A percentile compares a stretch with the other conserved stretches of the same genome.
These are phyloP conservation scores for Forbesichthys papilliferus DNA, from an alignment of 2,113 vertebrate species.

Conservation along the genomic window DNA sequence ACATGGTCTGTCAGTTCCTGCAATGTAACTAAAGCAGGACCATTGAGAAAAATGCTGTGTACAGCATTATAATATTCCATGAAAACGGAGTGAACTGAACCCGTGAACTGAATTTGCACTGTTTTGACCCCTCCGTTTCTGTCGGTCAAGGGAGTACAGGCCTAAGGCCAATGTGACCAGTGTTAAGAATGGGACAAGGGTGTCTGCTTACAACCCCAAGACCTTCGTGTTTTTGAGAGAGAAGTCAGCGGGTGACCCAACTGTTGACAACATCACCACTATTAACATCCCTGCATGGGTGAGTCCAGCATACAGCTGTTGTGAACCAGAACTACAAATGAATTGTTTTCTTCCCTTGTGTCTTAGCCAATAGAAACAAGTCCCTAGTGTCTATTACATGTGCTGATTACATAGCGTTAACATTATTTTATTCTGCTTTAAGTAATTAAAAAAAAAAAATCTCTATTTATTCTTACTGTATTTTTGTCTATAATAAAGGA, in stretches of 20 bases:
- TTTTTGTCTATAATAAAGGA: too few species aligned
- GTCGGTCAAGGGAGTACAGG: slow-evolving; percentile 84
- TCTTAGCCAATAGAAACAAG: neutral
- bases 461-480: too few species aligned
- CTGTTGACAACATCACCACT: slow-evolving; percentile 83
- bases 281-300: slow-evolving; percentile 93
- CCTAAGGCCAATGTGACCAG: slow-evolving; percentile 85
- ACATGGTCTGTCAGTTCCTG: neutral
- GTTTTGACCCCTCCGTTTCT: neutral
- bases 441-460: too few species aligned
- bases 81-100: neutral
- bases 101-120: neutral
- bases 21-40: neutral
- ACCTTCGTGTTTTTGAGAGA: slow-evolving; percentile 85
- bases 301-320: slow-evolving; percentile 64
- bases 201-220: slow-evolving; percentile 86
- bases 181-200: slow-evolving; percentile 82
- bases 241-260: slow-evolving; percentile 86
- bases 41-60: too few species aligned
- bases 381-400: too few species aligned
- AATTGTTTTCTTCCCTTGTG: neutral
- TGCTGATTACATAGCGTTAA: too few species aligned
- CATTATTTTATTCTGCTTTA: too few species aligned
- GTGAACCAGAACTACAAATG: too few species aligned
- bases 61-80: neutral